Evolutionary conservation across 2,888 invertebrate species (phyloP), one percentile per base, ranked within the genome.

Genomic region (Neoascia interrupta): DNA sequence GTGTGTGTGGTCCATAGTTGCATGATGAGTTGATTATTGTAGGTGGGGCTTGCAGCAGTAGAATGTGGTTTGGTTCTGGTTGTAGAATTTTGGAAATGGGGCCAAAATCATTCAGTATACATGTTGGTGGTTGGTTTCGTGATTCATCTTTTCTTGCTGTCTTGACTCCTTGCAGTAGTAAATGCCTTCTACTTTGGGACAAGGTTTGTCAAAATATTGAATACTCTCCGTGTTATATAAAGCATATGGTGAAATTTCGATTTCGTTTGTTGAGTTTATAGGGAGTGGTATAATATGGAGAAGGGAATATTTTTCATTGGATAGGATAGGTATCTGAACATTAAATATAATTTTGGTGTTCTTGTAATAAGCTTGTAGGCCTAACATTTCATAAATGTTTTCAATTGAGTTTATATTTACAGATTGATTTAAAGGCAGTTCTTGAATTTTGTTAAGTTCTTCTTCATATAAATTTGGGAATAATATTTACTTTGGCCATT

Each of bases 11-110:
- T 11, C 26, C 34, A 0, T 31, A 8, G 15, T 21, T 45, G 45
- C 54, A 66, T 3, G 39, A 13, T 31, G 54, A 45, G n/a, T 13
- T 37, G 23, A 66, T 47, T 1, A 19, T 4, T 31, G 45, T 64
- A 41, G 2, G 28, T 53, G 39, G 34, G 13, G 31, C 15, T 26
- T 45, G 15, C 10, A 39, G n/a, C 8, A 58, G 10, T 5, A 66
- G 4, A 45, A 56, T 66, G 36, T 16, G 26, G n/a, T 54, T 64
- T 11, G 53, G 53, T 53, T 64, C 36, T 6, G 54, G 54, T 53
- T 54, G 53, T 10, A 19, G n/a, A 8, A 64, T 43, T 18, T 13
- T n/a, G 15, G 21, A 34, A 19, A 3, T 19, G 1, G 26, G 8
- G 18, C 19, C 21, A 18, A 28, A 13, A 10, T 53, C 34, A 1